phyloP scores from a whole-genome alignment of 2,888 invertebrate species.

The Automeris io region DNA sequence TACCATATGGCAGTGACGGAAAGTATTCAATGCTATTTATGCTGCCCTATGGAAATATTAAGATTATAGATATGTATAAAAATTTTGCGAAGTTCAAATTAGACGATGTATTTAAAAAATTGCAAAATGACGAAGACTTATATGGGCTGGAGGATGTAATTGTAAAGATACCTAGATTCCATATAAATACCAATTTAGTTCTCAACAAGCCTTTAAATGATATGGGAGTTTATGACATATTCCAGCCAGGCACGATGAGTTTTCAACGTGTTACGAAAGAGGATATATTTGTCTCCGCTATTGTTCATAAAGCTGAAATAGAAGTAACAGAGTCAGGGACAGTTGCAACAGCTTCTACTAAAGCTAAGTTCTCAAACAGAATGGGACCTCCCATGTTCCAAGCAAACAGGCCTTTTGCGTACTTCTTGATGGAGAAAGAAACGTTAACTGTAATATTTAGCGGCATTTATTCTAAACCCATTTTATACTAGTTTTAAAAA shows the following conservation, averaged over 20 bases:
- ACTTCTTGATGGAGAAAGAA: conserved; percentile 81
- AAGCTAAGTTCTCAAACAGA: conserved; percentile 68
- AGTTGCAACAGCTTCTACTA: conserved; percentile 79
- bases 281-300: conserved; percentile 76
- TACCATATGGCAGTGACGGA: conserved; percentile 80
- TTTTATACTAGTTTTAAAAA: conserved; percentile 44
- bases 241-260: conserved; percentile 74
- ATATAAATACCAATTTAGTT: conserved; percentile 77
- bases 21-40: conserved; percentile 80
- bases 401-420: conserved; percentile 81
- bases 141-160: conserved; percentile 79
- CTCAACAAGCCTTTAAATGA: conserved; percentile 75
- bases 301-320: conserved; percentile 84
- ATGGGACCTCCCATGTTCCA: conserved; percentile 78
- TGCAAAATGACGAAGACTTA: conserved; percentile 60
- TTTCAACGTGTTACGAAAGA: conserved; percentile 75
- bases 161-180: conserved; percentile 80
- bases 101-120: conserved; percentile 63
- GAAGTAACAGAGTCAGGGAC: conserved; percentile 87
- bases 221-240: conserved; percentile 82
- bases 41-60: conserved; percentile 76
- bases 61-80: conserved; percentile 64
- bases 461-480: conserved; percentile 73
- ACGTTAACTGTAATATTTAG: conserved; percentile 80
- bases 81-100: conserved; percentile 65